A percentile compares a stretch with the other conserved stretches of the same genome.
These are phyloP conservation scores for Corbicula japonica DNA, from an alignment of 2,888 invertebrate species.

Conservation along the genomic window DNA sequence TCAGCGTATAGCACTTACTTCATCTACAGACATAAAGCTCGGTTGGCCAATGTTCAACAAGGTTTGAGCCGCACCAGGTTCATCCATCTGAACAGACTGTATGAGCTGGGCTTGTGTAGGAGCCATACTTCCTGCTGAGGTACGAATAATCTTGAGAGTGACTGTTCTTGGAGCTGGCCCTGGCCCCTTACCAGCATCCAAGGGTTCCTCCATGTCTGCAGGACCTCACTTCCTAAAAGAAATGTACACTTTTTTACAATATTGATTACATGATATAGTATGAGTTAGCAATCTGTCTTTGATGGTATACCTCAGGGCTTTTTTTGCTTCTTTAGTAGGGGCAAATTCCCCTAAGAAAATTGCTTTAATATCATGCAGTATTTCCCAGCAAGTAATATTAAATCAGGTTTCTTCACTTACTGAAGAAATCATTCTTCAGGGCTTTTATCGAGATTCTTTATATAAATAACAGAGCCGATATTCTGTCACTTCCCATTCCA, in stretches of 20 bases:
- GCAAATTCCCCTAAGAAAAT: no score
- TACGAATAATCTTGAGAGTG: constrained; percentile 22
- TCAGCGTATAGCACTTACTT: constrained; percentile 1
- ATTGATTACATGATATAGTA: no score
- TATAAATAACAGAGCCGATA: no score
- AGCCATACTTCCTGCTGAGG: not conserved
- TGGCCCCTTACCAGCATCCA: not conserved
- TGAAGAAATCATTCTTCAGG: no score
- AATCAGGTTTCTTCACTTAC: no score
- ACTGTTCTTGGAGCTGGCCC: not conserved
- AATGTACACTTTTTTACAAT: not conserved
- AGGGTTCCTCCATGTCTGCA: constrained; percentile 23
- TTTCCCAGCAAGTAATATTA: no score
- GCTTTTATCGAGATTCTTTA: no score
- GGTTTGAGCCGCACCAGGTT: constrained; percentile 47
- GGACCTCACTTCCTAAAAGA: not conserved
- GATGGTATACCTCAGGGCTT: no score
- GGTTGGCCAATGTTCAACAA: constrained; percentile 53
- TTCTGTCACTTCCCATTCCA: no score
- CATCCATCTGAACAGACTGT: constrained; percentile 23
- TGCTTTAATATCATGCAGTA: no score
- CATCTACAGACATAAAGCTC: constrained; percentile 23
- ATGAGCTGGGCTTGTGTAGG: not conserved
- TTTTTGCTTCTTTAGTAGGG: no score
- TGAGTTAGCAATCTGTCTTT: no score